Evolutionary conservation across 1,140 invertebrate species (phyloP), one percentile per base, ranked within the genome.

Genomic region (Drosophila miranda): DNA sequence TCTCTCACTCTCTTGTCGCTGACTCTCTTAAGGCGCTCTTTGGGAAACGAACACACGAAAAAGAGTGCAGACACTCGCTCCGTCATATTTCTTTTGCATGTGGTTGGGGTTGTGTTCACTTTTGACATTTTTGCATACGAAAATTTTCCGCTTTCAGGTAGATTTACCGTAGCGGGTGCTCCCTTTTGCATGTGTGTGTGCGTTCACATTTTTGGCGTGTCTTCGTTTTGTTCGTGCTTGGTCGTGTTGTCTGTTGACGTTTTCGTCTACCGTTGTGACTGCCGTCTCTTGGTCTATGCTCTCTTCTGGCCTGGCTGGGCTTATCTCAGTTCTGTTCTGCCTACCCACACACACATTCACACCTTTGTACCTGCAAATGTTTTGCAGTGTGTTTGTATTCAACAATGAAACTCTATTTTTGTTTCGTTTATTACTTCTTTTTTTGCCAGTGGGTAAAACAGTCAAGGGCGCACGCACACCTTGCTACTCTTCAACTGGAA

Each of bases 131-230:
- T 87, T 87, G 83, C 83, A 78, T 75, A 87, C 58, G 63, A 76
- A 87, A 87, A 87, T 87, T 87, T 87, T 87, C 82, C 82, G 82
- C 83, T 87, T 76, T 87, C 82, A 82, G 82, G 82, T 87, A 87
- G 62, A 75, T 86, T 80, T 86, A 86, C 74, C 73, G 77, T 86
- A 74, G 62, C 43, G 52, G 49, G 19, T 38, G 19, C 54, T 44
- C 41, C 38, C 38, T 16, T 61, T 69, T 61, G 56, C 48, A 59
- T 54, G 56, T 59, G 19, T 57, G 34, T 71, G 43, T 54, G 42
- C 50, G 58, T 44, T 70, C 23, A 48, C 56, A 64, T 60, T 79
- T 79, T 74, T 50, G 44, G 62, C 44, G 64, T 75, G 75, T 70
- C 54, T 57, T 55, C 56, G 60, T 46, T 72, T 73, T 34, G 58